Conservation (phyloP, 1,140 invertebrate species). For the Dreissena polymorpha region DNA sequence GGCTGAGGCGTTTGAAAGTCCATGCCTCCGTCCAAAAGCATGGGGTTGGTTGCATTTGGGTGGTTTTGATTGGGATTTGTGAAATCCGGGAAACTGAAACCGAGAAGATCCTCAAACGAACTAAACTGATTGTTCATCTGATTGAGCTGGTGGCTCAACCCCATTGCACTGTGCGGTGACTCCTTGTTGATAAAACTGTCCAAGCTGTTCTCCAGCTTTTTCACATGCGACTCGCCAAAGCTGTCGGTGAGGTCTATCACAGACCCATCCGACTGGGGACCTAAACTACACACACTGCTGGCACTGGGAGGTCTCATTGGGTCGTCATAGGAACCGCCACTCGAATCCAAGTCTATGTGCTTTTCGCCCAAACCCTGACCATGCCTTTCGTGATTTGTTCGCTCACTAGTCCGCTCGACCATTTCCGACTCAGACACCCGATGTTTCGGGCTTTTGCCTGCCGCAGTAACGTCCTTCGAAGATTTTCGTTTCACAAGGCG, state of each 20-base stretch:
- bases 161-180: constrained; percentile 30
- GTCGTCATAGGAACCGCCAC: constrained; percentile 51
- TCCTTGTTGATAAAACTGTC: constrained; percentile 74
- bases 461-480: constrained; percentile 55
- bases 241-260: constrained; percentile 71
- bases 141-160: constrained; percentile 11
- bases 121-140: constrained; percentile 34
- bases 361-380: constrained; percentile 50
- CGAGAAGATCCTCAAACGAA: constrained; percentile 37
- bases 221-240: constrained; percentile 70
- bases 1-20: constrained; percentile 35
- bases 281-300: constrained; percentile 59
- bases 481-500: constrained; percentile 62
- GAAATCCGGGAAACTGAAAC: constrained; percentile 11
- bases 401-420: constrained; percentile 44
- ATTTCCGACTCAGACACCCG: constrained; percentile 71
- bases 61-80: constrained; percentile 34
- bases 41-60: background rate
- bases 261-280: constrained; percentile 48
- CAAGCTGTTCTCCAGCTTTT: constrained; percentile 73
- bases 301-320: constrained; percentile 57
- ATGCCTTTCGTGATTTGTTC: constrained; percentile 39
- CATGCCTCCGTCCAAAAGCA: constrained; percentile 19
- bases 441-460: constrained; percentile 79
- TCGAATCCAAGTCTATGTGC: constrained; percentile 54